Evolutionary conservation across 2,113 vertebrate species (phyloP).

Genomic region (Lasiurus cinereus): DNA sequence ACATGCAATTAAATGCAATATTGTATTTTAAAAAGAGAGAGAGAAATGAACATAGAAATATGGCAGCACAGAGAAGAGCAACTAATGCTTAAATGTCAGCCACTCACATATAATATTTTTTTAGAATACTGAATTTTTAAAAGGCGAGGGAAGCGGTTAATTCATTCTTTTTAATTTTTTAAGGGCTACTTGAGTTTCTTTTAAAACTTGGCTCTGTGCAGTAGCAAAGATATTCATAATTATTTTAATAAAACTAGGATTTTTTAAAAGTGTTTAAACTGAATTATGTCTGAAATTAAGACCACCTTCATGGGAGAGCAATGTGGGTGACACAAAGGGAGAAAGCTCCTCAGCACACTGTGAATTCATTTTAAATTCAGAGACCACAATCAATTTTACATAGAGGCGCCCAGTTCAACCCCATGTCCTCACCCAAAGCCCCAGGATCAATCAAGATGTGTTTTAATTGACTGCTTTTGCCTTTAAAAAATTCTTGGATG

Average conservation of each 20-base stretch:
- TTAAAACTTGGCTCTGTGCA: slow-evolving; percentile 23
- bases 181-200: background rate
- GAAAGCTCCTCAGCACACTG: background rate
- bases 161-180: slow-evolving; percentile 9
- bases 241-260: slow-evolving; percentile 11
- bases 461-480: background rate
- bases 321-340: background rate
- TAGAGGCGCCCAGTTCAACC: background rate
- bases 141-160: background rate
- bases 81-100: background rate
- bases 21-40: background rate
- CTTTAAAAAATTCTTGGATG: background rate
- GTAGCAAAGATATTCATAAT: background rate
- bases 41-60: background rate
- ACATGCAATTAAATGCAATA: background rate
- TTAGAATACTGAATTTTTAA: slow-evolving; percentile 36
- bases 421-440: background rate
- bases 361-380: background rate
- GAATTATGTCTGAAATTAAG: background rate
- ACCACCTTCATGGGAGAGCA: background rate
- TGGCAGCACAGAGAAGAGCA: background rate
- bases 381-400: background rate
- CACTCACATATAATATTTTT: background rate
- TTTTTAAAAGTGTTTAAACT: slow-evolving; percentile 1
- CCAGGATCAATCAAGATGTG: background rate